Percentiles rank a stretch among this genome's conserved stretches.
phyloP scores from a whole-genome alignment of 2,797 vertebrate species.

The Silurus aristotelis region DNA sequence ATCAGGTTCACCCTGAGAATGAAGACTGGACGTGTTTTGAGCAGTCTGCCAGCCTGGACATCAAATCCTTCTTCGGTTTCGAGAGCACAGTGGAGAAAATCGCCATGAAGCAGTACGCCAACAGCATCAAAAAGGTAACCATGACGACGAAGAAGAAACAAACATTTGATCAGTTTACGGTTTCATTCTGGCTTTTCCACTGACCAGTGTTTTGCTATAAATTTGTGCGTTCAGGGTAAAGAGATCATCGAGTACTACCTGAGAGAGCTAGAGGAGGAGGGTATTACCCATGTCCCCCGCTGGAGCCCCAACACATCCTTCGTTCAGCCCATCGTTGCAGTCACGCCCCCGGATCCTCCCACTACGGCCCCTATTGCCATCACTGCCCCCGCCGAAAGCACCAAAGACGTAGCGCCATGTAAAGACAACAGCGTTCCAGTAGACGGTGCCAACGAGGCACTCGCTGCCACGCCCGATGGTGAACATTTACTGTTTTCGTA shows the following conservation, averaged over 20 bases:
- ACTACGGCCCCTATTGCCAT: slow-evolving; percentile 61
- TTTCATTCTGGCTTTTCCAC: neutral
- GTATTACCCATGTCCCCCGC: slow-evolving; percentile 83
- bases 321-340: slow-evolving; percentile 49
- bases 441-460: slow-evolving; percentile 72
- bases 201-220: neutral
- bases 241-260: slow-evolving; percentile 98
- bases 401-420: slow-evolving; percentile 65
- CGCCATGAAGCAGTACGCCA: slow-evolving; percentile 89
- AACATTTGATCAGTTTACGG: neutral
- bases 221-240: slow-evolving; percentile 80
- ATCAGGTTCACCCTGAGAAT: slow-evolving; percentile 87
- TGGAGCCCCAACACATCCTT: slow-evolving; percentile 70
- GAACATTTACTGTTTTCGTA: slow-evolving; percentile 33
- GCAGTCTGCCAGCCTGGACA: slow-evolving; percentile 87
- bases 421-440: slow-evolving; percentile 74
- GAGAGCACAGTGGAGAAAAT: slow-evolving; percentile 91
- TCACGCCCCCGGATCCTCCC: slow-evolving; percentile 54
- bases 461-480: slow-evolving; percentile 87
- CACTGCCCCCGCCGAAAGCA: slow-evolving; percentile 60
- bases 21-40: slow-evolving; percentile 92
- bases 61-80: slow-evolving; percentile 90
- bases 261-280: slow-evolving; percentile 88
- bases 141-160: slow-evolving; percentile 34
- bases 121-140: slow-evolving; percentile 87